phyloP scores from a whole-genome alignment of 1,140 invertebrate species.

The Grapholita molesta region DNA sequence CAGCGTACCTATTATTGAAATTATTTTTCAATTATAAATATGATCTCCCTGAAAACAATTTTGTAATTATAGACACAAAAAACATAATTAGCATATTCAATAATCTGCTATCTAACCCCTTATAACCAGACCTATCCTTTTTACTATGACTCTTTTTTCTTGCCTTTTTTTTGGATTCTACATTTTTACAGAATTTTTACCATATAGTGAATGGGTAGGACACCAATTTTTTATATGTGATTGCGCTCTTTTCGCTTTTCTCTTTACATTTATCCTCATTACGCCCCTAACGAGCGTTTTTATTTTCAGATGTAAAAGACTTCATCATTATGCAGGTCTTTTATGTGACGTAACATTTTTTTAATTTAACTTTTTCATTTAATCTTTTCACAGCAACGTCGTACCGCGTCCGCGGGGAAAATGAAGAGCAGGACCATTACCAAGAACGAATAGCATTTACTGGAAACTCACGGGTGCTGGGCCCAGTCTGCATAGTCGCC shows the following conservation, averaged over 20 bases:
- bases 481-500: conserved; percentile 85
- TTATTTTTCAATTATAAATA: neutral
- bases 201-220: too few species aligned
- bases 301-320: neutral
- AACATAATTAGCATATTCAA: too few species aligned
- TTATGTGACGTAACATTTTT: neutral
- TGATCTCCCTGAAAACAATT: too few species aligned
- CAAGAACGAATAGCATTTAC: conserved; percentile 84
- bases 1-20: neutral
- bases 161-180: too few species aligned
- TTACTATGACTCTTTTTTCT: too few species aligned
- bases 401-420: conserved; percentile 84
- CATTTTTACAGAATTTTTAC: too few species aligned
- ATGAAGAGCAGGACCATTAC: conserved; percentile 84
- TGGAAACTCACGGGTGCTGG: conserved; percentile 84
- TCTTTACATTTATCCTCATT: neutral
- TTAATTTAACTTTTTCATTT: too few species aligned
- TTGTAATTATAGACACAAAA: too few species aligned
- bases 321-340: neutral
- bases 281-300: neutral
- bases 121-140: too few species aligned
- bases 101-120: too few species aligned
- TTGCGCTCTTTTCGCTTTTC: too few species aligned
- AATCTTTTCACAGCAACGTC: conserved; percentile 81
- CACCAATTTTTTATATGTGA: too few species aligned